phyloP scores from a whole-genome alignment of 2,888 invertebrate species.

The Andricus quercusramuli region DNA sequence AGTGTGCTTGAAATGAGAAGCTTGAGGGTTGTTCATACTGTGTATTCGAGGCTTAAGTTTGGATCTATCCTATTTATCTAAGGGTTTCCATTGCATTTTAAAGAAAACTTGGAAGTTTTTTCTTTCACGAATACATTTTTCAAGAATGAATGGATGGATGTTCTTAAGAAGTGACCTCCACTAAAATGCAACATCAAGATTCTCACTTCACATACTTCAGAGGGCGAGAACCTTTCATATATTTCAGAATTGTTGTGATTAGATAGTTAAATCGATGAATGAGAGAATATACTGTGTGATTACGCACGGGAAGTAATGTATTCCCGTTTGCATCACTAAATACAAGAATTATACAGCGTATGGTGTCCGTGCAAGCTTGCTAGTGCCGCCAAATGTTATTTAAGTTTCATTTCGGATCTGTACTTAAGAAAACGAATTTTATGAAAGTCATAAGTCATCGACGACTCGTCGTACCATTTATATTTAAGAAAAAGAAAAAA shows the following conservation, averaged over 20 bases:
- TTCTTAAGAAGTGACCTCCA: neutral
- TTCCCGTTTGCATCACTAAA: constrained; percentile 52
- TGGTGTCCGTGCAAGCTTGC: constrained; percentile 78
- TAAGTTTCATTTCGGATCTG: constrained; percentile 62
- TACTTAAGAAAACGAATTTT: constrained; percentile 62
- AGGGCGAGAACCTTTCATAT: constrained; percentile 5
- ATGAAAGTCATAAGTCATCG: constrained; percentile 60
- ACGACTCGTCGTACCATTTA: constrained; percentile 40
- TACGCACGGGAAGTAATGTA: constrained; percentile 51
- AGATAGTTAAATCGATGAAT: constrained; percentile 61
- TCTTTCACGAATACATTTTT: neutral
- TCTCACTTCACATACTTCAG: constrained; percentile 7
- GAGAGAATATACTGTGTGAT: constrained; percentile 60
- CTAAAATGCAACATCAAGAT: neutral
- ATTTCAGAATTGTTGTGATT: constrained; percentile 38
- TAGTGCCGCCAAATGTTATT: constrained; percentile 72
- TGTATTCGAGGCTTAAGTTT: neutral
- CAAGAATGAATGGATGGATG: neutral
- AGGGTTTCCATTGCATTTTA: neutral
- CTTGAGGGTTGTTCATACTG: neutral
- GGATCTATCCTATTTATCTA: neutral
- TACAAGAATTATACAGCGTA: constrained; percentile 63
- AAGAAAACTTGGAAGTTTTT: neutral
- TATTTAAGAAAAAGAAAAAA: neutral
- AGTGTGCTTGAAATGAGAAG: constrained; percentile 2